Percentiles rank a stretch among this genome's conserved stretches.
These are phyloP conservation scores for Oenanthe oenanthe DNA, from an alignment of 2,113 vertebrate genomes.

Conservation along the genomic window DNA sequence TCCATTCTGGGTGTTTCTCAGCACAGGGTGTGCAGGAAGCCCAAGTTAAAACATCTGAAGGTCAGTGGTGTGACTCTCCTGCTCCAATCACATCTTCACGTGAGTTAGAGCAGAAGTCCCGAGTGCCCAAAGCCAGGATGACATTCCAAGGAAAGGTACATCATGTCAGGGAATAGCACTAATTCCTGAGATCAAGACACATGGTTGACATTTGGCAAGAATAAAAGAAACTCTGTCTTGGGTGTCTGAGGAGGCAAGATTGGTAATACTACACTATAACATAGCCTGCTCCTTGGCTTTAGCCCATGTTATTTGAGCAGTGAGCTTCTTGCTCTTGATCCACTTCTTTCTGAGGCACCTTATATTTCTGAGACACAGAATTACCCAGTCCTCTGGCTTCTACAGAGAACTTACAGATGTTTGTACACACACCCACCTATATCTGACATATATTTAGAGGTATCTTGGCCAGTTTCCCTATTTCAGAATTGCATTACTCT, in stretches of 20 bases:
- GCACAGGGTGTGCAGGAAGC: neutral
- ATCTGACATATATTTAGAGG: neutral
- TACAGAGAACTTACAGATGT: neutral
- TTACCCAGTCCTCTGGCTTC: neutral
- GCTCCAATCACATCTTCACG: neutral
- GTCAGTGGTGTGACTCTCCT: neutral
- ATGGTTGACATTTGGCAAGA: neutral
- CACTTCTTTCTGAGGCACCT: neutral
- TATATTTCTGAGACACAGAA: neutral
- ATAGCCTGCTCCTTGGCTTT: neutral
- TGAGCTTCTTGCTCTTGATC: neutral
- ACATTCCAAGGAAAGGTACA: neutral
- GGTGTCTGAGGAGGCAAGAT: neutral
- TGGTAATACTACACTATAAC: neutral
- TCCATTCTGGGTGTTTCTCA: neutral
- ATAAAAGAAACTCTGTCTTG: neutral
- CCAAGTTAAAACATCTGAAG: neutral
- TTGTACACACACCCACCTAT: accelerated
- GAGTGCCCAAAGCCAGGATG: neutral
- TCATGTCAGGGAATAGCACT: neutral
- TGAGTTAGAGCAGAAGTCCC: neutral
- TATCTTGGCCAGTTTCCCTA: neutral
- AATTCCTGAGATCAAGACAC: neutral
- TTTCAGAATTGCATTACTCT: neutral
- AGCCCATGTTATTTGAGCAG: neutral